Conservation (phyloP, 2,113 vertebrate species). For the Corydoras maculifer region DNA sequence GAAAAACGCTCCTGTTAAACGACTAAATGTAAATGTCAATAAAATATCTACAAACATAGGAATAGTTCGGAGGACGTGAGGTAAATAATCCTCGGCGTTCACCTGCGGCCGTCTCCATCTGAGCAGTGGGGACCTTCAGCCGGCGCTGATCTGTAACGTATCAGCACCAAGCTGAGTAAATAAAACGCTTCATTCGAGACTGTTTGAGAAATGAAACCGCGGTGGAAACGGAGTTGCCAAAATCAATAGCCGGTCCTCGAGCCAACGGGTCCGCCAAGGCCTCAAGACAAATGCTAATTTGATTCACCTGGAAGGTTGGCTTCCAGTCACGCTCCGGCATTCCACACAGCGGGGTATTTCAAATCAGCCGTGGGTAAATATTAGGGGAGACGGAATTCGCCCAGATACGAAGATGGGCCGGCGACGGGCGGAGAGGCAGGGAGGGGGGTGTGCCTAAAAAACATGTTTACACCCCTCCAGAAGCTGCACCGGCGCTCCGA, state of each 20-base stretch:
- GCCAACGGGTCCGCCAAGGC: constrained; percentile 1
- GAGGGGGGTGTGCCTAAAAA: constrained; percentile 21
- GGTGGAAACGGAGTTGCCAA: constrained; percentile 28
- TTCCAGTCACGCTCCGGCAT: constrained; percentile 28
- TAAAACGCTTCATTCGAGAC: constrained; percentile 14
- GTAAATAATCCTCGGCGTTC: neutral
- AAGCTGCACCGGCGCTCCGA: too few relatives aligned
- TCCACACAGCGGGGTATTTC: constrained; percentile 41
- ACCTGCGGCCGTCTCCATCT: constrained; percentile 7
- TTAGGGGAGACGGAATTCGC: constrained; percentile 47
- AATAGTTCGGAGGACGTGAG: too few relatives aligned
- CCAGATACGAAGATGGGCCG: constrained; percentile 36
- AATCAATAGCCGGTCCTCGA: constrained; percentile 39
- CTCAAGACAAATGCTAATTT: constrained; percentile 40
- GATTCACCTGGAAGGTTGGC: constrained; percentile 25
- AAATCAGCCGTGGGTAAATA: constrained; percentile 42
- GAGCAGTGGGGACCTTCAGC: constrained; percentile 16
- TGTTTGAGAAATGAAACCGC: constrained; percentile 8
- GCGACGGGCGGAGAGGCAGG: too few relatives aligned
- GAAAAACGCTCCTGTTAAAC: too few relatives aligned
- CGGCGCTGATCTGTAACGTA: constrained; percentile 25
- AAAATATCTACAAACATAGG: too few relatives aligned
- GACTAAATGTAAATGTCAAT: too few relatives aligned
- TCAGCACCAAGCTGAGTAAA: constrained; percentile 35
- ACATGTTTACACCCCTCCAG: constrained; percentile 23